Evolutionary conservation across 2,888 invertebrate species (phyloP).

Genomic region (Corbicula japonica): DNA sequence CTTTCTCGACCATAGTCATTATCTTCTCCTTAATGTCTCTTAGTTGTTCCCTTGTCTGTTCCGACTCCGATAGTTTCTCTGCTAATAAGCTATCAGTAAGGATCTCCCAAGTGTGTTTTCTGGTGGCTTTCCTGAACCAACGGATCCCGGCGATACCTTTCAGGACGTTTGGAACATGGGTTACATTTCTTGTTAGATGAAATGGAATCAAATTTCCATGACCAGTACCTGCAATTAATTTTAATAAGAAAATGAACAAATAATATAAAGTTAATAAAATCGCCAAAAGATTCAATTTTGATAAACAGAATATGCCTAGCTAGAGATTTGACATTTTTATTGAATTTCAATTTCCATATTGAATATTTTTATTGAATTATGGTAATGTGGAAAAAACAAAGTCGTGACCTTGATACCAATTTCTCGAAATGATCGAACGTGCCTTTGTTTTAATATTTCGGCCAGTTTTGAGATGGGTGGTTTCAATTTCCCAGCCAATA

Average conservation of each 20-base stretch:
- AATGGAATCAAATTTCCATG: slow-evolving; percentile 62
- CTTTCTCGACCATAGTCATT: slow-evolving; percentile 21
- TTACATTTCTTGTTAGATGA: slow-evolving; percentile 48
- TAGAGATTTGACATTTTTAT: too few species aligned
- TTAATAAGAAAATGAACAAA: background rate
- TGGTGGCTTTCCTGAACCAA: slow-evolving; percentile 45
- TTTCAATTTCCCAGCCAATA: too few species aligned
- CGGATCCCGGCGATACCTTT: slow-evolving; percentile 60
- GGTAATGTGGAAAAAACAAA: too few species aligned
- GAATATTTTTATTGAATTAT: too few species aligned
- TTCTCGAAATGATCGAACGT: too few species aligned
- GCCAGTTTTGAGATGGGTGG: too few species aligned
- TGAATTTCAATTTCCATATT: too few species aligned
- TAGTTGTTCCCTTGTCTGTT: background rate
- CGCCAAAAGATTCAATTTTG: too few species aligned
- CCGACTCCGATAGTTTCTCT: slow-evolving; percentile 3
- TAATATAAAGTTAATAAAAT: background rate
- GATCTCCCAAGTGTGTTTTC: slow-evolving; percentile 41
- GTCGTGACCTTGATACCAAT: too few species aligned
- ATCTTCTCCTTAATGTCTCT: slow-evolving; percentile 25
- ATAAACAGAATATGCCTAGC: too few species aligned
- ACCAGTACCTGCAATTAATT: slow-evolving; percentile 44
- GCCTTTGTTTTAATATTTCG: too few species aligned
- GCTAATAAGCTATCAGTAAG: slow-evolving; percentile 50
- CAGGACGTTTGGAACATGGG: slow-evolving; percentile 51